Evolutionary conservation across 2,888 invertebrate species (phyloP), one percentile per base, ranked within the genome.

Genomic region (Eupithecia subfuscata): DNA sequence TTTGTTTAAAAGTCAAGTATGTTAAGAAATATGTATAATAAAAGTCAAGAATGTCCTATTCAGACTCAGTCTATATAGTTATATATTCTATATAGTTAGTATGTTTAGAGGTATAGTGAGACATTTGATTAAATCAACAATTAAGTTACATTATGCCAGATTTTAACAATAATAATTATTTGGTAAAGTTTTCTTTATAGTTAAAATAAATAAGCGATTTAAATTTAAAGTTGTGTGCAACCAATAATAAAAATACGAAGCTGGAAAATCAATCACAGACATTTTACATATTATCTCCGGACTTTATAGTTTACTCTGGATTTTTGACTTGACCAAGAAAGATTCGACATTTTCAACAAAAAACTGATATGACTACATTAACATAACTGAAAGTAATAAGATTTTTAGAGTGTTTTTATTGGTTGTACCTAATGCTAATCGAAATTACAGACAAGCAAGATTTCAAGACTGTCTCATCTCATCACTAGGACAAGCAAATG

Each of bases 401-500:
- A 18, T 18, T 37, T 37, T 37, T 37, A 7, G 5, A 7, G 37
- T 37, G 5, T 37, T 37, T 37, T 37, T 37, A 37, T 37, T 37
- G 37, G 37, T 37, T 48, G 18, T 6, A 48, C 22, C 3, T 48
- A n/a, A 48, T 56, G n/a, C 22, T 11, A 4, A 22, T 56, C 52
- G 0, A 11, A 11, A 22, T 22, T 2, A 22, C 22, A 22, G 18
- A 64, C 16, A 8, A 18, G 18, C 25, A 40, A 43, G 40, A 67
- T 22, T 45, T 64, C 43, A 72, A 72, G 76, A 73, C 77, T 68
- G 65, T 60, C 75, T 74, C 8, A 78, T 75, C 75, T 22, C 76
- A 73, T 69, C 76, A 70, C 78, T 78, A 78, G 34, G 74, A 48
- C 69, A 76, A 71, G 67, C 78, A 80, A 82, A 83, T 83, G 76